phyloP scores from a whole-genome alignment of 2,113 vertebrate genomes.

The Trematomus loennbergii region DNA sequence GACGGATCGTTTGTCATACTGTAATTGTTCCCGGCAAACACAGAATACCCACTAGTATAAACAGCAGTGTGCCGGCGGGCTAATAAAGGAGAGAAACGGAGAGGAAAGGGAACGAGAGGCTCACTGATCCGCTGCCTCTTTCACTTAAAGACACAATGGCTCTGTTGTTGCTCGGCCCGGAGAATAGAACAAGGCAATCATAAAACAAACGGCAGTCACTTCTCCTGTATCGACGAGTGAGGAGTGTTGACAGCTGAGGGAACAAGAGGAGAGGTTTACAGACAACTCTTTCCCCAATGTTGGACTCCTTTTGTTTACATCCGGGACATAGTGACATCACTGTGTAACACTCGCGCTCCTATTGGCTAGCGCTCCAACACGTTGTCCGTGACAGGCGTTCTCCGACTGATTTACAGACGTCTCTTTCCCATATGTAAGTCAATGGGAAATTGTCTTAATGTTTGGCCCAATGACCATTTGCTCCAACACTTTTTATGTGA shows the following conservation, averaged over 20 bases:
- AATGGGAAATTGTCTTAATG: too few relatives aligned
- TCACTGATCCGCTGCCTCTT: conserved; percentile 91
- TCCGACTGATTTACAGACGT: too few relatives aligned
- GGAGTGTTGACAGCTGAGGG: conserved; percentile 81
- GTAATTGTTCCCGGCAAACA: conserved; percentile 99
- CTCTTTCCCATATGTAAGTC: too few relatives aligned
- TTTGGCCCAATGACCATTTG: too few relatives aligned
- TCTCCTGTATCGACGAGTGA: conserved; percentile 82
- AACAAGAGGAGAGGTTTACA: conserved; percentile 75
- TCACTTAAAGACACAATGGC: conserved; percentile 91
- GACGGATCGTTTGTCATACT: conserved; percentile 99
- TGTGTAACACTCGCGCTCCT: too few relatives aligned
- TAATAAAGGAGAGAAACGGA: conserved; percentile 96
- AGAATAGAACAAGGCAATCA: conserved; percentile 84
- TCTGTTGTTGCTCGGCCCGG: conserved; percentile 75
- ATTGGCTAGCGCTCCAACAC: too few relatives aligned
- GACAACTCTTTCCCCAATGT: too few relatives aligned
- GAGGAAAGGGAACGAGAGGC: conserved; percentile 90
- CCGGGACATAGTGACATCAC: too few relatives aligned
- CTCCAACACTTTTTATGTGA: too few relatives aligned
- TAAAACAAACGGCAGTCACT: conserved; percentile 84
- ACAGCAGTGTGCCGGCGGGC: conserved; percentile 92
- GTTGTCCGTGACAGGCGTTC: too few relatives aligned
- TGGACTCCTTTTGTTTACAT: too few relatives aligned
- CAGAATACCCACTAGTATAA: conserved; percentile 98